Evolutionary conservation across 2,113 vertebrate species (phyloP).

Genomic region (Campylorhamphus procurvoides): DNA sequence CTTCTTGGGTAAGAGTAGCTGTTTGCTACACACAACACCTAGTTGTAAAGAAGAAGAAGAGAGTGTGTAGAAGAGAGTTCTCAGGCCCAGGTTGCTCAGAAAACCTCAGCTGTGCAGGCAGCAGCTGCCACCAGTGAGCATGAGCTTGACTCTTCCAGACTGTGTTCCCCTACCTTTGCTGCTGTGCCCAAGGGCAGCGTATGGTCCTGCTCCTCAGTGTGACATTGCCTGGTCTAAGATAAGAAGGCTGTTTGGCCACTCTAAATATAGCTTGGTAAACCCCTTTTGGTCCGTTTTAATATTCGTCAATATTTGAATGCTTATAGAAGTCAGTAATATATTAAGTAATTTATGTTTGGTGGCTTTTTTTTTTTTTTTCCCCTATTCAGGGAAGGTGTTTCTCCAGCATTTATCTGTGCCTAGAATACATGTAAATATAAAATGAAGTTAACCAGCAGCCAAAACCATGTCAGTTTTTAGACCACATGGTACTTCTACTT

Average conservation of each 20-base stretch:
- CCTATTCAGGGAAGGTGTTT: background rate
- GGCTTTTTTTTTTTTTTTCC: background rate
- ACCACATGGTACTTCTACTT: background rate
- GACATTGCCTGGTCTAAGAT: background rate
- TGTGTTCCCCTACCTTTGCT: background rate
- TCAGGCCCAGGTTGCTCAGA: background rate
- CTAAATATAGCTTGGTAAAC: background rate
- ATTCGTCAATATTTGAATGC: background rate
- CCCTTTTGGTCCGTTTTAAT: background rate
- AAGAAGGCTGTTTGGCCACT: background rate
- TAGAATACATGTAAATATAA: background rate
- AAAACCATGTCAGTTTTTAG: background rate
- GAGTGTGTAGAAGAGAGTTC: background rate
- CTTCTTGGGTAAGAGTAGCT: background rate
- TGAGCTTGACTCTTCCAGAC: background rate
- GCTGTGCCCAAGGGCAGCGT: background rate
- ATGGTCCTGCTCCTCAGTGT: background rate
- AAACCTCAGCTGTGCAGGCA: background rate
- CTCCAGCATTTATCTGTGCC: background rate
- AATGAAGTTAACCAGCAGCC: background rate
- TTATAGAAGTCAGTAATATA: background rate
- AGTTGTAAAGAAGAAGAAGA: background rate
- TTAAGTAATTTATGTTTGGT: background rate
- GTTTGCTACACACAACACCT: fast-evolving
- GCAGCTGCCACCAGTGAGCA: background rate